phyloP scores from a whole-genome alignment of 2,113 vertebrate species.

The Oryzias curvinotus region DNA sequence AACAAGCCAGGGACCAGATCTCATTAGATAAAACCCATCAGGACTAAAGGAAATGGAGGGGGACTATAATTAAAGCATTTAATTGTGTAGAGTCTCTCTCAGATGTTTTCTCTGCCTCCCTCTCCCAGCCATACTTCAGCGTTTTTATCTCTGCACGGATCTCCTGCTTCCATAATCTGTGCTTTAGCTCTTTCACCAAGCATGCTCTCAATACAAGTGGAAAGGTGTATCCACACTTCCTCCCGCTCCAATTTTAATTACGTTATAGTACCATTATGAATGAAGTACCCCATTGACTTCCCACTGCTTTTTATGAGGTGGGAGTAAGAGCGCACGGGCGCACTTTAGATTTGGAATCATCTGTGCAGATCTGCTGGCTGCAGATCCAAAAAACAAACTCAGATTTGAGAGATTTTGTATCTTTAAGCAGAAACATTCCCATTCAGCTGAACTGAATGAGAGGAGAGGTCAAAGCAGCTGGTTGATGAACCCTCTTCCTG shows the following conservation, averaged over 20 bases:
- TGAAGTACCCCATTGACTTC: constrained; percentile 75
- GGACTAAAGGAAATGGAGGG: constrained; percentile 98
- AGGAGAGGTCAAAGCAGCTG: too few relatives aligned
- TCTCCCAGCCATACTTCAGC: not conserved
- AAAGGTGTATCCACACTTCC: constrained; percentile 69
- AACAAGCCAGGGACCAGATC: constrained; percentile 99
- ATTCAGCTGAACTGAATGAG: too few relatives aligned
- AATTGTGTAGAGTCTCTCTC: constrained; percentile 98
- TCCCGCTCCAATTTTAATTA: constrained; percentile 73
- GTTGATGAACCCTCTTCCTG: too few relatives aligned
- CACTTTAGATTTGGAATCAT: constrained; percentile 63
- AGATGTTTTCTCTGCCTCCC: constrained; percentile 81
- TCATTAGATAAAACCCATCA: constrained; percentile 99
- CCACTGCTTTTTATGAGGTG: constrained; percentile 66
- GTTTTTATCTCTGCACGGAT: constrained; percentile 87
- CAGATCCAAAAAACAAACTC: not conserved
- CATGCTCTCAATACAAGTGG: constrained; percentile 79
- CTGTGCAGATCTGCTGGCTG: constrained; percentile 46
- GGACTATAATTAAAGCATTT: constrained; percentile 99
- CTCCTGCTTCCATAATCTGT: constrained; percentile 80
- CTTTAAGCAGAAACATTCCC: too few relatives aligned
- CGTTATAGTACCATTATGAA: constrained; percentile 71
- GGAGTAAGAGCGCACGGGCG: constrained; percentile 56
- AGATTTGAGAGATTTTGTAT: too few relatives aligned
- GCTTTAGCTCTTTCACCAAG: constrained; percentile 69